Evolutionary conservation across 30 jellyfish, hydroid and myxozoan genomes (phyloP), one percentile per base, ranked within the genome.

Genomic region (Clytia hemisphaerica): DNA sequence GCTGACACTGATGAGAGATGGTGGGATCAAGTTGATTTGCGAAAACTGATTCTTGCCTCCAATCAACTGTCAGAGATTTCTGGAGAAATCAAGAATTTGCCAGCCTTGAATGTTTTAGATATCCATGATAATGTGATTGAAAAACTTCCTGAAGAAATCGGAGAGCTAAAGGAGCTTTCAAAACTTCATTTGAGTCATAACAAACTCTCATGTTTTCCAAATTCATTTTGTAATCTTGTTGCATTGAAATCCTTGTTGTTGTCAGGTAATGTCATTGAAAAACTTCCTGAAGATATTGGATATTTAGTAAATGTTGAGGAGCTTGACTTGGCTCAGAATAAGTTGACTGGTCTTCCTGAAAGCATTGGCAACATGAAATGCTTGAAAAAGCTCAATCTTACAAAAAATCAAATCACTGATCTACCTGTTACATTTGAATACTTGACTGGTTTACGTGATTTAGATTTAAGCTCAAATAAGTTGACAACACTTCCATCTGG

Each of bases 21-120:
- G 96, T 85, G 96, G 96, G 96, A 85, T 34, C 96, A 85, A 60
- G 85, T 78, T 2, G 96, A 85, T 53, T 53, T 85, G 57, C 69
- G 61, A 33, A 85, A 85, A 54, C 82, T 85, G n/a, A 85, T 85
- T 58, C 61, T 85, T 16, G 96, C 93, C 21, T 85, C 96, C 33
- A 85, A 85, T 63, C 73, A 85, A 69, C 36, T 85, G 38, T 59
- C 79, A 50, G 77, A 46, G 50, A 42, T 85, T 25, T 47, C 92
- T 29, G 37, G 81, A 6, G 96, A 71, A 2, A 44, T 85, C 6
- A 76, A 51, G 45, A 47, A 68, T 61, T 58, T 85, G 64, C 96
- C 96, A 15, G 96, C 96, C 64, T 78, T 85, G 32, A 77, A 67
- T 30, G 96, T 85, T 18, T 60, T 85, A 16, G 96, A 85, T 72